Evolutionary conservation across 2,888 invertebrate genomes (phyloP).

Genomic region (Drosophila robusta): DNA sequence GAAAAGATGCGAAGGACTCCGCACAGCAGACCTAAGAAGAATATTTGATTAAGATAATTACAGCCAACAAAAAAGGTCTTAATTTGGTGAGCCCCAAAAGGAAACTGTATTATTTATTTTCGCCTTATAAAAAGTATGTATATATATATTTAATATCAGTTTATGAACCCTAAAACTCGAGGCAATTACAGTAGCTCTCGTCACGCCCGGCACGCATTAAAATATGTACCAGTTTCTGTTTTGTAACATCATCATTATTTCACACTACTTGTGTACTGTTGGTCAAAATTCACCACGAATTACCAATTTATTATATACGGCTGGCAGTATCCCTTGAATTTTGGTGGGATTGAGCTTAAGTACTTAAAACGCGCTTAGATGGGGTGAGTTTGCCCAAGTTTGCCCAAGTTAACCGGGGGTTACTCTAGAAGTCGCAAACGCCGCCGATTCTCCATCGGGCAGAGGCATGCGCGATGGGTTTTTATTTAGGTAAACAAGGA

Average conservation of each 20-base stretch:
- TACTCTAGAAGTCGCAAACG: slow-evolving; percentile 9
- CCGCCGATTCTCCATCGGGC: slow-evolving; percentile 27
- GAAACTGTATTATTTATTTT: too few species aligned
- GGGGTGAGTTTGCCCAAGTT: slow-evolving; percentile 27
- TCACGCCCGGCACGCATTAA: slow-evolving; percentile 3
- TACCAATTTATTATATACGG: slow-evolving; percentile 23
- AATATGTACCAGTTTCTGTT: slow-evolving; percentile 14
- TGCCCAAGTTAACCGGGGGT: slow-evolving; percentile 3
- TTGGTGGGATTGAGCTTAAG: slow-evolving; percentile 24
- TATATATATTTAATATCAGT: too few species aligned
- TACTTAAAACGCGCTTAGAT: slow-evolving; percentile 14
- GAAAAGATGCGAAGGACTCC: too few species aligned
- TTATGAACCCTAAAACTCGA: neutral
- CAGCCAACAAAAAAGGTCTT: too few species aligned
- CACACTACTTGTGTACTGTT: slow-evolving; percentile 2
- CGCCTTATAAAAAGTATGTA: too few species aligned
- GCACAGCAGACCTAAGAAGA: too few species aligned
- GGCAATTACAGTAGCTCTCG: neutral
- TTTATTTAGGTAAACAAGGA: slow-evolving; percentile 76
- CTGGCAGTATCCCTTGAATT: slow-evolving; percentile 12
- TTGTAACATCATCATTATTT: slow-evolving; percentile 26
- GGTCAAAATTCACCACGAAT: slow-evolving; percentile 32
- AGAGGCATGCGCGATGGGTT: slow-evolving; percentile 43
- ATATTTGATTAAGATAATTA: too few species aligned
- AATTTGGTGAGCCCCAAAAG: too few species aligned